Percentiles rank a stretch among this genome's conserved stretches.
Conservation (phyloP, 23 tunicate genomes). For the Halocynthia aurantium region DNA sequence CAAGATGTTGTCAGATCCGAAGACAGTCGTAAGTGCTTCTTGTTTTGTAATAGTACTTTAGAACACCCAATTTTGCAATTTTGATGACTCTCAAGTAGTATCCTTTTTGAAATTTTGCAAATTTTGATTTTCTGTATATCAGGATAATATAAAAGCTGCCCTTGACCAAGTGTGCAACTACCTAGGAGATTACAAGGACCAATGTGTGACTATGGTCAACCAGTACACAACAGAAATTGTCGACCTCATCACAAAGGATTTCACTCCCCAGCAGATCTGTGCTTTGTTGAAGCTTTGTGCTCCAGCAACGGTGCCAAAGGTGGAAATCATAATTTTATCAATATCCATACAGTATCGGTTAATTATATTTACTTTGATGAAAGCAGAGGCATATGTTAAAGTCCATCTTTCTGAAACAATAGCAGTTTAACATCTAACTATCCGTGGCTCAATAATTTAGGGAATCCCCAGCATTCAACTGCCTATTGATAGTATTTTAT, state of each 20-base stretch:
- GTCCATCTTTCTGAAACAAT: no score
- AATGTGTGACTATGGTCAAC: background rate
- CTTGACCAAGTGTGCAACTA: background rate
- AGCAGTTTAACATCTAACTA: no score
- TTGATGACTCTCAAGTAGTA: background rate
- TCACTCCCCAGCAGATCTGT: background rate
- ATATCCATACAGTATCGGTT: no score
- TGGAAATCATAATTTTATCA: no score
- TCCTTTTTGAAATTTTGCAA: no score
- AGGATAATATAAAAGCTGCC: background rate
- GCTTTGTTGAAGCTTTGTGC: background rate
- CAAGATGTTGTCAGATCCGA: conserved; percentile 37
- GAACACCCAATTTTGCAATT: no score
- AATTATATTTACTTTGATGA: no score
- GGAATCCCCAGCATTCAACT: no score
- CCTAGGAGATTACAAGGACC: background rate
- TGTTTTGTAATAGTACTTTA: background rate
- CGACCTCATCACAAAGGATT: background rate
- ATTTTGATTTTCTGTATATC: background rate
- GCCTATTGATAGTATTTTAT: no score
- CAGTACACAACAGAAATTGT: conserved; percentile 1
- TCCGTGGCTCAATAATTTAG: no score
- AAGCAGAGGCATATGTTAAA: no score
- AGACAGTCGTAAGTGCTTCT: conserved; percentile 29
- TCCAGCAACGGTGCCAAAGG: background rate